Base-by-base conservation (phyloP, 2,888 invertebrate species). In the Machimus rusticus region DNA sequence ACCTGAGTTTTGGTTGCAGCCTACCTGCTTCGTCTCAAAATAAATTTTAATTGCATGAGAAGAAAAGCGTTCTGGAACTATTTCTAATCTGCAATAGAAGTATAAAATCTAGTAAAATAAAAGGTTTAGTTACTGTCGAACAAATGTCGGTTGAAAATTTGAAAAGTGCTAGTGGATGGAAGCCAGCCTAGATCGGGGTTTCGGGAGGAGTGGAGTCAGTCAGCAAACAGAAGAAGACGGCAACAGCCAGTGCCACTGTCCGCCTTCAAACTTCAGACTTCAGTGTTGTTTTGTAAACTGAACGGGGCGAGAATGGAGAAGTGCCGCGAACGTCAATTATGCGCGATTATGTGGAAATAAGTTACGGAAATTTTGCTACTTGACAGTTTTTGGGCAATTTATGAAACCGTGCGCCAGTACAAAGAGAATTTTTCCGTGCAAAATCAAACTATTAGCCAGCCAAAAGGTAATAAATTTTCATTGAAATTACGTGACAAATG, bases 261-360 rank as follows among this genome's bases (percentile, higher is more conserved):
- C 51, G 51, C 51, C 66, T 66, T 66, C 31, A 55, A 55, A 55
- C 34, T 39, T 9, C 8, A 37, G 6, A n/a, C 55, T 46, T 81
- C 55, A 51, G 43, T 85, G 46, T 85, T 85, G 85, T 85, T 85
- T 85, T 85, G 85, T 85, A 85, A 85, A 85, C 85, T 85, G 74
- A 74, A 31, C 23, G 43, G 74, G 66, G 34, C 55, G n/a, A 46
- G 28, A 23, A 31, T 39, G 31, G n/a, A 55, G 51, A 66, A 74
- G 85, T 85, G 43, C 74, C 28, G 43, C 31, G 43, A 34, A 85
- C 74, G 74, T 74, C 85, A 85, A 43, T 85, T 85, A 28, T 66
- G 84, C 14, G 37, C 12, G 34, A 84, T 57, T 39, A 51, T 66
- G 66, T 66, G 66, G 66, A 66, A 66, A 66, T 66, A 66, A 66